A percentile compares a stretch with the other conserved stretches of the same genome.
Conservation (phyloP, 37 sponge, comb jelly and placozoan species). For the Chondrosia reniformis region DNA sequence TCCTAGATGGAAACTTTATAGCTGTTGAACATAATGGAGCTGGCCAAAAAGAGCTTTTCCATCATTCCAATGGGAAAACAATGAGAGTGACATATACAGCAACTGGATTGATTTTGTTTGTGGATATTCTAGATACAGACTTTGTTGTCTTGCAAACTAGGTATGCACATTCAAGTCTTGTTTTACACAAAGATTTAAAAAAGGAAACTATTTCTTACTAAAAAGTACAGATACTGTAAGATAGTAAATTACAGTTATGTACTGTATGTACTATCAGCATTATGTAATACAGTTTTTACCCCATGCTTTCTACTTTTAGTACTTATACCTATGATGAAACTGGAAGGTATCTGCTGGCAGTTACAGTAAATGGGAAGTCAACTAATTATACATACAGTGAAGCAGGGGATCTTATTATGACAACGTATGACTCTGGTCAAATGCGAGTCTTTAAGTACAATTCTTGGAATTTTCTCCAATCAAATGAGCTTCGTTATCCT, state of each 20-base stretch:
- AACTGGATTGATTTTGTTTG: not conserved
- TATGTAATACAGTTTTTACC: not conserved
- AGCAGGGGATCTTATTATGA: not conserved
- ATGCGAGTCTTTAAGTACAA: not conserved
- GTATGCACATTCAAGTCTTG: conserved; percentile 1
- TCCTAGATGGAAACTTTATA: not conserved
- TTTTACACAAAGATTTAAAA: too few relatives aligned
- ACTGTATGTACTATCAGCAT: too few relatives aligned
- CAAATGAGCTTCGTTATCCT: not conserved
- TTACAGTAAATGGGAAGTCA: not conserved
- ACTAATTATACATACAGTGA: conserved; percentile 14
- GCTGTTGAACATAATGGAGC: not conserved
- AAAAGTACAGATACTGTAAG: too few relatives aligned
- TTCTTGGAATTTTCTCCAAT: not conserved
- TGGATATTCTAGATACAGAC: conserved; percentile 12
- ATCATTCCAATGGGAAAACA: conserved; percentile 24
- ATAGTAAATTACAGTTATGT: not conserved
- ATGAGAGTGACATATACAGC: conserved; percentile 15
- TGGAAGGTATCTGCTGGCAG: not conserved
- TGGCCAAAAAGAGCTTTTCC: not conserved
- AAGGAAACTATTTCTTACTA: too few relatives aligned
- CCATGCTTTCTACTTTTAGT: not conserved
- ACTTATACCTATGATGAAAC: conserved; percentile 16
- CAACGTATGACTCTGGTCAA: not conserved
- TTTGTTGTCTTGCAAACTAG: conserved; percentile 9